These are phyloP conservation scores for Acomys russatus DNA, from an alignment of 2,797 vertebrate genomes.

Conservation along the genomic window DNA sequence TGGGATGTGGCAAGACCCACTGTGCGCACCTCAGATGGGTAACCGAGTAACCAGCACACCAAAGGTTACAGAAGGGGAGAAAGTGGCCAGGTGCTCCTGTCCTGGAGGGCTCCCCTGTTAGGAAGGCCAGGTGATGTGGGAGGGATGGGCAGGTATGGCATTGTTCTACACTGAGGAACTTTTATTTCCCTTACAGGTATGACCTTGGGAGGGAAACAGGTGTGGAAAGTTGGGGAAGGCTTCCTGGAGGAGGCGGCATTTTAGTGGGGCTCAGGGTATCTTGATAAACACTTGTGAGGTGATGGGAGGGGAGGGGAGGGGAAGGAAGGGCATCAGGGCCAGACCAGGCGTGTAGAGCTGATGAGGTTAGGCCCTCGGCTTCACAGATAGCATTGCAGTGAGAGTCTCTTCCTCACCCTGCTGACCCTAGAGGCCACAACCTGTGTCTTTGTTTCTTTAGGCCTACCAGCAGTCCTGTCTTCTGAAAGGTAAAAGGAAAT, in stretches of 20 bases:
- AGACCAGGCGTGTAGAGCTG: neutral
- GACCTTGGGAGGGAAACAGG: neutral
- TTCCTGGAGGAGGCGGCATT: neutral
- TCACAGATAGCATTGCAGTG: neutral
- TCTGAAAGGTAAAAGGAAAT: constrained; percentile 91
- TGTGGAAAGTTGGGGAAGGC: neutral
- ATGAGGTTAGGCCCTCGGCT: neutral
- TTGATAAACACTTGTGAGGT: neutral
- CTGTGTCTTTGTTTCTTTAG: constrained; percentile 68
- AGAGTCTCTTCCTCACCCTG: no score
- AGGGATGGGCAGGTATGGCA: no score
- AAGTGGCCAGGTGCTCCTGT: neutral
- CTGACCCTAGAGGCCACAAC: neutral
- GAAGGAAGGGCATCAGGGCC: neutral
- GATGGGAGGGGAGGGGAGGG: neutral
- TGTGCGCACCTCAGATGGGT: neutral
- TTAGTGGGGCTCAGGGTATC: neutral
- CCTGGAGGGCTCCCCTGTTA: neutral
- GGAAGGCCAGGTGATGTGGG: neutral
- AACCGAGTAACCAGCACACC: neutral
- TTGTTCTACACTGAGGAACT: neutral
- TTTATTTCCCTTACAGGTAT: neutral
- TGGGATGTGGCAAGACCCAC: neutral
- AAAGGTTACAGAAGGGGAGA: neutral
- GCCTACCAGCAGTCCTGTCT: constrained; percentile 84